Evolutionary conservation across 1,140 invertebrate genomes (phyloP).

Genomic region (Trissolcus basalis): DNA sequence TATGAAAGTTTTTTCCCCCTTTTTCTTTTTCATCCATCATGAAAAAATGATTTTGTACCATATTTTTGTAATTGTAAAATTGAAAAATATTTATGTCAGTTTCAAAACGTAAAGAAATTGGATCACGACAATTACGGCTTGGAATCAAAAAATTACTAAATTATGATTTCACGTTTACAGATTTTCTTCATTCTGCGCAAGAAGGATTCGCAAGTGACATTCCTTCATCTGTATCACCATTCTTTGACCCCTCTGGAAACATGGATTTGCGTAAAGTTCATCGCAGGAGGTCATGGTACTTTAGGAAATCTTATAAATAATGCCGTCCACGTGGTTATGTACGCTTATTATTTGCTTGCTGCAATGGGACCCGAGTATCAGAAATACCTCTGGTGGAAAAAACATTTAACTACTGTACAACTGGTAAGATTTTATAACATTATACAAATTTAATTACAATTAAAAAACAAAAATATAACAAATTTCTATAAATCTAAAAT

Average conservation of each 20-base stretch:
- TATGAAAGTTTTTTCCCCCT: too few relatives aligned
- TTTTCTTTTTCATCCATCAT: too few relatives aligned
- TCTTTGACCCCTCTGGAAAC: slow-evolving; percentile 95
- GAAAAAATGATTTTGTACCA: too few relatives aligned
- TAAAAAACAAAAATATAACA: too few relatives aligned
- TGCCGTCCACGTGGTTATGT: slow-evolving; percentile 96
- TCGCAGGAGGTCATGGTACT: slow-evolving; percentile 93
- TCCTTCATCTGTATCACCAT: slow-evolving; percentile 96
- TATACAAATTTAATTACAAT: too few relatives aligned
- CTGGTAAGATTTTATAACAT: too few relatives aligned
- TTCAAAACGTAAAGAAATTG: too few relatives aligned
- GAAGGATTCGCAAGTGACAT: slow-evolving; percentile 94
- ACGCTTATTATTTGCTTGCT: slow-evolving; percentile 93
- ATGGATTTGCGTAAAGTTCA: slow-evolving; percentile 96
- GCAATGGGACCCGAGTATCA: slow-evolving; percentile 93
- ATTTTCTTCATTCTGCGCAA: slow-evolving; percentile 94
- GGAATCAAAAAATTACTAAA: too few relatives aligned
- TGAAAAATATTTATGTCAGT: too few relatives aligned
- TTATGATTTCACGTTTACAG: slow-evolving; percentile 71
- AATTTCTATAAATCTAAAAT: too few relatives aligned
- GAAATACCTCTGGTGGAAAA: slow-evolving; percentile 97
- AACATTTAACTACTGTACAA: slow-evolving; percentile 92
- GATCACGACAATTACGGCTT: too few relatives aligned
- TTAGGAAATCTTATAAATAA: slow-evolving; percentile 95
- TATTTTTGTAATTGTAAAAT: too few relatives aligned